Evolutionary conservation across 1,140 invertebrate species (phyloP).

Genomic region (Latrodectus geometricus): DNA sequence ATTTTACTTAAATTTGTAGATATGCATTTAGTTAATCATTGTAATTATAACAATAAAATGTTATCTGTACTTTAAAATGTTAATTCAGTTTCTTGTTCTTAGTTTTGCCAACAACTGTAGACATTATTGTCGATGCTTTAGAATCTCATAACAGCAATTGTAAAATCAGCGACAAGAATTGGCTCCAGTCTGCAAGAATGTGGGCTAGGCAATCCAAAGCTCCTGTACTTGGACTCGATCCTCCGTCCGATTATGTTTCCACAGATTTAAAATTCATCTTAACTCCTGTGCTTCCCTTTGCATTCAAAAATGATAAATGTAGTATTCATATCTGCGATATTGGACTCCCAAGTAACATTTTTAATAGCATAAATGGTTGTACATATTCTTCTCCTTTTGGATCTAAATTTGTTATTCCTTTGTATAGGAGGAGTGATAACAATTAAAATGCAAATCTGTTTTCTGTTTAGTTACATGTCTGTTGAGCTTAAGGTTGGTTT

Average conservation of each 20-base stretch:
- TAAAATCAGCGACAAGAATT: constrained; percentile 47
- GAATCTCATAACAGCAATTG: constrained; percentile 70
- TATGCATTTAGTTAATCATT: too few relatives aligned
- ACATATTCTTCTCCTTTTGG: constrained; percentile 89
- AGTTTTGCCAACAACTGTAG: constrained; percentile 75
- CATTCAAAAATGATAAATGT: constrained; percentile 78
- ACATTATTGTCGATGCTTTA: constrained; percentile 79
- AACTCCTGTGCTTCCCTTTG: constrained; percentile 80
- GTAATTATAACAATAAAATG: too few relatives aligned
- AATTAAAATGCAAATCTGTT: too few relatives aligned
- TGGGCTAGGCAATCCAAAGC: constrained; percentile 81
- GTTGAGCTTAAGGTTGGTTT: too few relatives aligned
- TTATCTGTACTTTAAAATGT: too few relatives aligned
- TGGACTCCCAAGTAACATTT: constrained; percentile 82
- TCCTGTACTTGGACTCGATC: constrained; percentile 85
- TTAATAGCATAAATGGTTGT: constrained; percentile 78
- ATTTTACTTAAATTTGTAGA: too few relatives aligned
- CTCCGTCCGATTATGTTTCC: constrained; percentile 77
- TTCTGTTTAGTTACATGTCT: too few relatives aligned
- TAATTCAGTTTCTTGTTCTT: constrained; percentile 59
- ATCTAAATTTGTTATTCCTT: constrained; percentile 86
- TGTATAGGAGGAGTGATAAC: constrained; percentile 73
- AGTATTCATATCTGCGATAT: constrained; percentile 89
- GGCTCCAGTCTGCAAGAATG: constrained; percentile 70
- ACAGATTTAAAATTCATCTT: constrained; percentile 82